These are phyloP conservation scores for Ptilorrhoa leucosticta DNA, from an alignment of 2,113 vertebrate genomes.

Conservation along the genomic window DNA sequence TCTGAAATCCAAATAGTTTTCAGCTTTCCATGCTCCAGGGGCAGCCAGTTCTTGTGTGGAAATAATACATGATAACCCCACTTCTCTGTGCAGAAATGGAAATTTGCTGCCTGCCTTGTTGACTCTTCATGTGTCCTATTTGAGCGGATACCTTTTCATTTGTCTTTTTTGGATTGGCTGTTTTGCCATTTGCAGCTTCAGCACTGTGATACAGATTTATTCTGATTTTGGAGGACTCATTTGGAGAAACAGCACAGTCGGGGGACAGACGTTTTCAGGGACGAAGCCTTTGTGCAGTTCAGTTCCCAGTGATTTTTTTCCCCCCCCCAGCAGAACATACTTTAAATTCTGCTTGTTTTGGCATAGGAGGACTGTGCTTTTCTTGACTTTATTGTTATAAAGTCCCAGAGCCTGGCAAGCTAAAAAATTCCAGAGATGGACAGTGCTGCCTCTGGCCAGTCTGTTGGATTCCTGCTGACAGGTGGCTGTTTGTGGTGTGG, in stretches of 20 bases:
- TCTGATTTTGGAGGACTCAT: background rate
- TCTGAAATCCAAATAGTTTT: background rate
- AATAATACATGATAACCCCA: background rate
- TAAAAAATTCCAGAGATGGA: background rate
- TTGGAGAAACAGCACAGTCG: background rate
- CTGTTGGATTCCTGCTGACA: background rate
- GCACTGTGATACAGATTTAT: background rate
- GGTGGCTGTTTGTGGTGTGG: background rate
- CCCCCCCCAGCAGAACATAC: background rate
- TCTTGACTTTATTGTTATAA: background rate
- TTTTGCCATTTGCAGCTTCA: background rate
- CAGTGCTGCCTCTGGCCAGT: background rate
- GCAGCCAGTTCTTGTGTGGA: background rate
- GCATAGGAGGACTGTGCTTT: background rate
- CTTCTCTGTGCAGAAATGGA: background rate
- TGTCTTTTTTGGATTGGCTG: background rate
- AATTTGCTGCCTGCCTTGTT: background rate
- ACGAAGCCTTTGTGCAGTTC: background rate
- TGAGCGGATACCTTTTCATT: background rate
- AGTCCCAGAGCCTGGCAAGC: background rate
- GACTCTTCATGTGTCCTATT: background rate
- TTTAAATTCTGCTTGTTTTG: slow-evolving; percentile 9
- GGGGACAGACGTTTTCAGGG: background rate
- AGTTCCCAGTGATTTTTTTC: background rate
- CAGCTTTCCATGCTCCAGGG: background rate